Conservation (phyloP, 2,113 vertebrate genomes). For the Gallinago undulata region DNA sequence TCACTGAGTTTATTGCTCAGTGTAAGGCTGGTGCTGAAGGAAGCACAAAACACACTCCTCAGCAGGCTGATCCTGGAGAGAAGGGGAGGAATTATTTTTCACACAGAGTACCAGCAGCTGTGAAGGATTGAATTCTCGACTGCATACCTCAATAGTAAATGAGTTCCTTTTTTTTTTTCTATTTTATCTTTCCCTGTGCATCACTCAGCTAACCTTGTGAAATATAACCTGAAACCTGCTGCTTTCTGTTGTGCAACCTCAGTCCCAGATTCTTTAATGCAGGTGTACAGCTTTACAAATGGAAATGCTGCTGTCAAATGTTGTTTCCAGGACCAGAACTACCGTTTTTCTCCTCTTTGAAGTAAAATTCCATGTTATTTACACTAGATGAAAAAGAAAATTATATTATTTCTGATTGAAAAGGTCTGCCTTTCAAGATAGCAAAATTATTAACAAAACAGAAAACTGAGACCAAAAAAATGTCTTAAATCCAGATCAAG, state of each 20-base stretch:
- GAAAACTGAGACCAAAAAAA: neutral
- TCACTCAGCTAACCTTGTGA: neutral
- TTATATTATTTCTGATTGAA: neutral
- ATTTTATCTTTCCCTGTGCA: neutral
- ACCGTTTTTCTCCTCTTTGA: neutral
- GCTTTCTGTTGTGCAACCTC: neutral
- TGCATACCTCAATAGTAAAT: neutral
- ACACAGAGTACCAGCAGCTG: neutral
- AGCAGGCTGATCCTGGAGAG: rapidly evolving
- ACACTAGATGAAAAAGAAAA: neutral
- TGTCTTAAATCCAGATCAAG: neutral
- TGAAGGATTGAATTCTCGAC: neutral
- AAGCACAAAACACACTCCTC: rapidly evolving
- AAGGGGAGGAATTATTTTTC: neutral
- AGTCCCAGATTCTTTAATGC: too few relatives aligned
- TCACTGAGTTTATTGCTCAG: neutral
- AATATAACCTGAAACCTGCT: neutral
- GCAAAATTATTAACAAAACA: neutral
- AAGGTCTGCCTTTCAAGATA: neutral
- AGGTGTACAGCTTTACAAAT: neutral
- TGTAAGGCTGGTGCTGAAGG: neutral
- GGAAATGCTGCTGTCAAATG: neutral
- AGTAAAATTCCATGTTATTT: neutral
- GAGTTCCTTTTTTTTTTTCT: neutral
- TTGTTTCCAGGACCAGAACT: neutral